phyloP scores from a whole-genome alignment of 1,140 invertebrate species.

The Stegodyphus mimosarum region DNA sequence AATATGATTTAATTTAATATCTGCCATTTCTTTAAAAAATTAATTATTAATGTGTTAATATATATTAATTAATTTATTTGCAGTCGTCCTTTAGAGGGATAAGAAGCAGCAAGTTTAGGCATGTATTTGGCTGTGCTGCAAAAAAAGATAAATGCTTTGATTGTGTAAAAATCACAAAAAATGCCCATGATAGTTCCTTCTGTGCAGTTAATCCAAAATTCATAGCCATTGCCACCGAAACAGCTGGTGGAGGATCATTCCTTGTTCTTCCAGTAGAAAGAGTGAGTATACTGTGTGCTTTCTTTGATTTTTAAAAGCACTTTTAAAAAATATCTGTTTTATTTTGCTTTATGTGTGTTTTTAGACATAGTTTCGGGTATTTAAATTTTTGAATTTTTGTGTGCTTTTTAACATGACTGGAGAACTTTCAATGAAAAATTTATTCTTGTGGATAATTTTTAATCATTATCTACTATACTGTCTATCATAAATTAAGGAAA shows the following conservation, averaged over 20 bases:
- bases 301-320: too few species aligned
- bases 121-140: conserved; percentile 95
- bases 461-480: too few species aligned
- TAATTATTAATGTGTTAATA: neutral
- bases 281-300: conserved; percentile 73
- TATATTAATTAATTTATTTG: neutral
- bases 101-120: conserved; percentile 96
- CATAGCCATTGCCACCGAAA: conserved; percentile 86
- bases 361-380: too few species aligned
- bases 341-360: too few species aligned
- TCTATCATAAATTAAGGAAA: too few species aligned
- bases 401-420: too few species aligned
- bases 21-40: too few species aligned
- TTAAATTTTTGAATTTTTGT: too few species aligned
- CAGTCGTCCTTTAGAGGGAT: conserved; percentile 70
- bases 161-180: conserved; percentile 97
- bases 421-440: too few species aligned
- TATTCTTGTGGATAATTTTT: too few species aligned
- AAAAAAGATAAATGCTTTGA: conserved; percentile 99
- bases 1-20: too few species aligned
- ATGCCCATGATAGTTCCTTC: conserved; percentile 96
- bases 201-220: conserved; percentile 99
- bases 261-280: conserved; percentile 88
- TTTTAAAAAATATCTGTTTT: too few species aligned
- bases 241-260: conserved; percentile 93